Evolutionary conservation across 2,888 invertebrate genomes (phyloP), one percentile per base, ranked within the genome.

Genomic region (Bombylius major): DNA sequence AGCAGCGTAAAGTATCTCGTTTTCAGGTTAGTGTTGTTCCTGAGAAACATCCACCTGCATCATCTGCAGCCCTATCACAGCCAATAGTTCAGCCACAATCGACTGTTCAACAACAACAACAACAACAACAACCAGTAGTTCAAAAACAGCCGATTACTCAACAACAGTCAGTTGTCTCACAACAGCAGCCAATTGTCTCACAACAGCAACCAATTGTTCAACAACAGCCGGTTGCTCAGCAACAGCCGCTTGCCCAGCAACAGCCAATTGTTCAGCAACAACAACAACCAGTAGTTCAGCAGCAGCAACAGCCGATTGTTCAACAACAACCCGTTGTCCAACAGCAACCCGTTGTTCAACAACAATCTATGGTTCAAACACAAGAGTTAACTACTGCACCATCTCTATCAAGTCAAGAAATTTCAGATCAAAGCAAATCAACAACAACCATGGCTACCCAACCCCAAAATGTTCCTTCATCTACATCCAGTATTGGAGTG

Each of bases 11-110:
- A 69, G 84, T 87, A 63, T 87, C 87, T 39, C 77, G 87, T 54
- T 88, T 88, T 73, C 78, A 87, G 70, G 87, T 88, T 65, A 87
- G 86, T 69, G 86, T 87, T 39, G 87, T 88, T 4, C 78, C 83
- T 48, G 84, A 83, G 36, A 12, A 31, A 14, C 42, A 42, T 5
- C 39, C 39, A 42, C 39, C 39, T 11, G n/a, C 54, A 33, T 33
- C 45, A n/a, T 11, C 7, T 14, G 5, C n/a, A 5, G n/a, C 63
- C 3, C 50, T 62, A 3, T 62, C 63, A 8, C 64, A 64, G 53
- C 61, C 61, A 2, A 12, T 33, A 32, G 39, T 42, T 8, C 8
- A 42, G 3, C 11, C 39, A 42, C 36, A 36, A 36, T 9, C 36
- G 6, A 6, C 6, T 13, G 14, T 34, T 9, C 44, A 13, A 12